Evolutionary conservation across 2,888 invertebrate species (phyloP).

Genomic region (Elegia similella): DNA sequence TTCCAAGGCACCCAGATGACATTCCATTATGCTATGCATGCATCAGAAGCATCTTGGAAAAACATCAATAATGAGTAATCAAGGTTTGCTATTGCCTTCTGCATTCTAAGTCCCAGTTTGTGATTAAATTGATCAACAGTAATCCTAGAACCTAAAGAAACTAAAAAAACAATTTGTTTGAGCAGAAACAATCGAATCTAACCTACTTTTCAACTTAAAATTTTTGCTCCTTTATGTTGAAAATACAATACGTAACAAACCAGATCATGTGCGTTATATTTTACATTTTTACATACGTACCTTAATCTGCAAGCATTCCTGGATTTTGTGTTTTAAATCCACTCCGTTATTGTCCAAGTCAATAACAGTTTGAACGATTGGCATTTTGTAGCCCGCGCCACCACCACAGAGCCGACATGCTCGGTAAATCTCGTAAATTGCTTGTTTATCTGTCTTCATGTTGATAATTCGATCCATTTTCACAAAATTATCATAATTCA

Average conservation of each 20-base stretch:
- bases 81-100: too few relatives aligned
- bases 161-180: not conserved
- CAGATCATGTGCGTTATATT: not conserved
- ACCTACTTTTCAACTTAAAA: constrained; percentile 12
- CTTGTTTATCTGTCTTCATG: constrained; percentile 52
- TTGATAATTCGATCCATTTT: constrained; percentile 55
- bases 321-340: constrained; percentile 66
- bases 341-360: constrained; percentile 50
- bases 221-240: not conserved
- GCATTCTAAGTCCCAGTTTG: too few relatives aligned
- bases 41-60: too few relatives aligned
- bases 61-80: too few relatives aligned
- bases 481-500: constrained; percentile 20
- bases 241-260: not conserved
- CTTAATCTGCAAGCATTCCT: constrained; percentile 72
- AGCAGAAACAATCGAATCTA: constrained; percentile 30
- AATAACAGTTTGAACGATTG: constrained; percentile 67
- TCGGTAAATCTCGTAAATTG: constrained; percentile 70
- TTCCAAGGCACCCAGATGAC: too few relatives aligned
- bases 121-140: too few relatives aligned
- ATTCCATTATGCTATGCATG: too few relatives aligned
- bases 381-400: constrained; percentile 77
- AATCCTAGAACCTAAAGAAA: too few relatives aligned
- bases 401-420: constrained; percentile 75
- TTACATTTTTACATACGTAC: constrained; percentile 43